These are phyloP conservation scores for Amphilophus citrinellus DNA, from an alignment of 2,113 vertebrate genomes.

Conservation along the genomic window DNA sequence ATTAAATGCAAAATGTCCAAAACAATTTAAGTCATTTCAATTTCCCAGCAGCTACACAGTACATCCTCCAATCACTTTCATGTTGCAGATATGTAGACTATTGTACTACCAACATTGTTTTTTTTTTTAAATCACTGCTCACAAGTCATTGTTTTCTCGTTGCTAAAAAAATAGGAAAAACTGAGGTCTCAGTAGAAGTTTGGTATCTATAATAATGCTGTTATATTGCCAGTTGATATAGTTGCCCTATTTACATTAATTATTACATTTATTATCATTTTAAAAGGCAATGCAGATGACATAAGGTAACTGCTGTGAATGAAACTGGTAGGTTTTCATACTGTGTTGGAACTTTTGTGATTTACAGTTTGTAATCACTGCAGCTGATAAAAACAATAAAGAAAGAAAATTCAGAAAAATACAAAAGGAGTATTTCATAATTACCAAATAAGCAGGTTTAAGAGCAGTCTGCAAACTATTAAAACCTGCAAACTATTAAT, in stretches of 20 bases:
- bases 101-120: too few species aligned
- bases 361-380: not conserved
- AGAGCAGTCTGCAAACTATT: not conserved
- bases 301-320: not conserved
- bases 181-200: not conserved
- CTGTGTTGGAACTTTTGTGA: not conserved
- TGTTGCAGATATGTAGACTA: too few species aligned
- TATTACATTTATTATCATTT: fast-evolving
- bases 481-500: not conserved
- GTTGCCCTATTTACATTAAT: not conserved
- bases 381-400: not conserved
- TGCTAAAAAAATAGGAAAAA: not conserved
- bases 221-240: not conserved
- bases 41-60: not conserved
- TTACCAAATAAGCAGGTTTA: not conserved
- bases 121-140: too few species aligned
- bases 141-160: not conserved
- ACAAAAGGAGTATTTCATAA: not conserved
- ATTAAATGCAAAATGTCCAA: not conserved
- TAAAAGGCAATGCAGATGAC: not conserved
- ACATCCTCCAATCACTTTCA: not conserved
- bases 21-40: not conserved
- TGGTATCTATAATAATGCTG: not conserved
- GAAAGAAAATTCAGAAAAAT: not conserved
- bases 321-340: not conserved